Base-by-base conservation (phyloP, 2,888 invertebrate species). In the Dryadula phaetusa region DNA sequence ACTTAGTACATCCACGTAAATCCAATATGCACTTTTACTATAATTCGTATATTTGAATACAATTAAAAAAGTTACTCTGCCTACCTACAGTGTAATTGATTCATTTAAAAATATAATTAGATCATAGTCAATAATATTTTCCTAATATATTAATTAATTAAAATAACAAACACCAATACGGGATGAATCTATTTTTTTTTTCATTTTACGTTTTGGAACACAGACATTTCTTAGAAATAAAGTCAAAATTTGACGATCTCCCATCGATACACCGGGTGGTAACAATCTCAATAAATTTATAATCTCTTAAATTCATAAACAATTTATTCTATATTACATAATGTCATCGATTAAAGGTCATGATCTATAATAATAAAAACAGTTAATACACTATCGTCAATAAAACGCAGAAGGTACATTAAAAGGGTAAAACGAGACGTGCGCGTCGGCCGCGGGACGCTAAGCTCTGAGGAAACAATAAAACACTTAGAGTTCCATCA, bases 271-370 rank as follows among this genome's bases (percentile, higher is more conserved):
- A 85, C 89, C 90, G 85, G 89, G 85, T 90, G 90, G 91, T 91
- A 90, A 92, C 91, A 90, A 91, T 91, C 90, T 90, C 88, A 84
- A 84, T 85, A 84, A 75, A 85, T 85, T 84, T 85, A 82, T 88
- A 87, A 88, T 87, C 84, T 88, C 89, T 90, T 14, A 87, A 79
- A 84, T 86, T 85, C 84, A 90, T 82, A 89, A 89, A 86, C 86
- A 88, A 88, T 88, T 86, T 87, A 90, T 74, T 80, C 86, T 89
- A 88, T 76, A 81, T 82, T 84, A 89, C 80, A 85, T 82, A 86
- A 90, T 88, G 87, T 90, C 89, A 88, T 90, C 84, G 84, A 85
- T 85, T 85, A 86, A 87, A 85, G 78, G 83, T 90, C 85, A 88
- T 84, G 84, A 84, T 85, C 82, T 83, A 87, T 79, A 76, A 66